These are phyloP conservation scores for Peromyscus nudipes DNA, from an alignment of 2,797 vertebrate species.

Conservation along the genomic window DNA sequence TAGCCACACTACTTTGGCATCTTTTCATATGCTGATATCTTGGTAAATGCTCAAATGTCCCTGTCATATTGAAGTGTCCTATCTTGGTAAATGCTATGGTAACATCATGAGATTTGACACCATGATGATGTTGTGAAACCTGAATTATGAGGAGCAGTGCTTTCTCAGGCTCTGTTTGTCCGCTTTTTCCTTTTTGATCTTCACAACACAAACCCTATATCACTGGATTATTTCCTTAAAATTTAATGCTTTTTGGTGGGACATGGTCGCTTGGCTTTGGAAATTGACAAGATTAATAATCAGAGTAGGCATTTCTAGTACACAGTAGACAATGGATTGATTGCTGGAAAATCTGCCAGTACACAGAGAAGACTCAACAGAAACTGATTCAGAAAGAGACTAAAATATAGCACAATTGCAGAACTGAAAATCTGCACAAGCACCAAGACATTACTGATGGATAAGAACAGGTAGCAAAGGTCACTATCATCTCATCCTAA, in stretches of 20 bases:
- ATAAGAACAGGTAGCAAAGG: not conserved
- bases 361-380: not conserved
- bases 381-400: not conserved
- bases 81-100: not conserved
- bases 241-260: not conserved
- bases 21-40: rapidly evolving
- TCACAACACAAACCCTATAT: not conserved
- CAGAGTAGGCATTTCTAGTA: not conserved
- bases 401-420: not conserved
- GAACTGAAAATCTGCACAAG: not conserved
- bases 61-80: not conserved
- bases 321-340: not conserved
- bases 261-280: not conserved
- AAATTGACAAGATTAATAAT: not conserved
- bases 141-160: too few relatives aligned
- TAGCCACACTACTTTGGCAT: rapidly evolving
- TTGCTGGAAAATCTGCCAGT: not conserved
- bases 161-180: rapidly evolving
- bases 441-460: not conserved
- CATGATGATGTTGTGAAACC: not conserved
- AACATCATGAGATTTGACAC: not conserved
- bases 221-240: not conserved
- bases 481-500: not conserved
- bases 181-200: not conserved
- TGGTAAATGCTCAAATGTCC: not conserved